Base-by-base conservation (phyloP, 2,797 vertebrate genomes). In the Arrhamphus sclerolepis region DNA sequence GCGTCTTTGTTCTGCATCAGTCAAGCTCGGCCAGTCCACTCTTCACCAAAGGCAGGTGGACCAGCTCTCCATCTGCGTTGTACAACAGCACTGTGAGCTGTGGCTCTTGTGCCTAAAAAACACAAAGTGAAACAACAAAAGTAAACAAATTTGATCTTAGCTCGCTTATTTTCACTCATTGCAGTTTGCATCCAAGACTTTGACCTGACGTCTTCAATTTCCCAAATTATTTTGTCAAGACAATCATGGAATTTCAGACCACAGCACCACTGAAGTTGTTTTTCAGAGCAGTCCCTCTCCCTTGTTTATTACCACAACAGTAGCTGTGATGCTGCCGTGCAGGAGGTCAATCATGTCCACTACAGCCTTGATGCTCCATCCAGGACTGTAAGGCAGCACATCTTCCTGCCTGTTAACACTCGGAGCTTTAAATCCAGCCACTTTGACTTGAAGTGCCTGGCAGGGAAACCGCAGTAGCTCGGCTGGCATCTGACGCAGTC, bases 341-440 rank as follows among this genome's bases (percentile, higher is more conserved):
- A 97, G 55, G 5, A 94, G 89, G 24, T 95, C 90, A 2, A 94
- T 85, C 94, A 97, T 95, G 17, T 92, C 75, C 88, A 89, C 86
- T 18, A 93, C 7, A 0, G 96, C 94, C 66, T 91, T 91, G 78
- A 96, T 46, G 21, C 94, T 98, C 96, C 97, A 99, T 16, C 85
- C 75, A 0, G 94, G 95, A 52, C 91, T 83, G 66, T 98, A 98
- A 0, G 95, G 92, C 77, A 99, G 88, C 73, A 93, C 84, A 4
- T 85, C 55, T 16, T 58, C 38, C 0, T 89, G 63, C 1, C 4
- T 22, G 49, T 83, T 87, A 13, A 17, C 28, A 0, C 46, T 39
- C 0, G 94, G 84, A 8, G 97, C 91, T 73, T 91, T 96, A 80
- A 98, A 95, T 34, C 96, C 96, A 3, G 90, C 88, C 47, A 97